Percentiles rank a stretch among this genome's conserved stretches.
phyloP scores from a whole-genome alignment of 2,113 vertebrate species.

The Nothoprocta perdicaria region DNA sequence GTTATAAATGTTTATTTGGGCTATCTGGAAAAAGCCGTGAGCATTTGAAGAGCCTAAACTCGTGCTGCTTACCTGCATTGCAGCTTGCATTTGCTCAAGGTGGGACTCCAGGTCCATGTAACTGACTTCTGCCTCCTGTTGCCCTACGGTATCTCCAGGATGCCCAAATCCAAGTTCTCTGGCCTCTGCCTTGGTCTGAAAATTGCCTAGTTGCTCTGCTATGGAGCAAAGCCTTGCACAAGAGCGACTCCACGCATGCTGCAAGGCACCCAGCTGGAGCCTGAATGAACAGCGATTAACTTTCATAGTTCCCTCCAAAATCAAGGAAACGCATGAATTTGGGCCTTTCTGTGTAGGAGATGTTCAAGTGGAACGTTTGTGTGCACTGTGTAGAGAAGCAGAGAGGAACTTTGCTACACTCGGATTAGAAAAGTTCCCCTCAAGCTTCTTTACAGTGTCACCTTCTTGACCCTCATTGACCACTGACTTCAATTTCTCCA shows the following conservation, averaged over 20 bases:
- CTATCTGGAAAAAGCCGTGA: neutral
- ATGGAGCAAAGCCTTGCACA: neutral
- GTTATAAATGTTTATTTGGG: neutral
- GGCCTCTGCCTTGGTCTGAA: neutral
- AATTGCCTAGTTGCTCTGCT: fast-evolving
- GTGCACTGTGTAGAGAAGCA: neutral
- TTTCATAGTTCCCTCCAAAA: neutral
- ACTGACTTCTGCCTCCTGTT: neutral
- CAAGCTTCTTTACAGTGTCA: neutral
- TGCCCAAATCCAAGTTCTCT: neutral
- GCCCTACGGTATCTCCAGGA: neutral
- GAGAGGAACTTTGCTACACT: neutral
- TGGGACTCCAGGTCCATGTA: fast-evolving
- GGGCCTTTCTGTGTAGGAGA: neutral
- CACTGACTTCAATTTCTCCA: fast-evolving
- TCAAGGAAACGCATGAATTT: neutral
- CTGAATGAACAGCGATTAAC: fast-evolving
- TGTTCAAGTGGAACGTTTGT: neutral
- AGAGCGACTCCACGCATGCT: fast-evolving
- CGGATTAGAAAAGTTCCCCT: neutral
- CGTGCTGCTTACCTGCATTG: neutral
- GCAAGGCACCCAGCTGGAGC: neutral
- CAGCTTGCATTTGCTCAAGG: neutral
- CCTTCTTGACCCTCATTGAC: neutral
- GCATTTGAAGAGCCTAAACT: neutral